These are phyloP conservation scores for Drosophila athabasca DNA, from an alignment of 1,140 invertebrate genomes.

Conservation along the genomic window DNA sequence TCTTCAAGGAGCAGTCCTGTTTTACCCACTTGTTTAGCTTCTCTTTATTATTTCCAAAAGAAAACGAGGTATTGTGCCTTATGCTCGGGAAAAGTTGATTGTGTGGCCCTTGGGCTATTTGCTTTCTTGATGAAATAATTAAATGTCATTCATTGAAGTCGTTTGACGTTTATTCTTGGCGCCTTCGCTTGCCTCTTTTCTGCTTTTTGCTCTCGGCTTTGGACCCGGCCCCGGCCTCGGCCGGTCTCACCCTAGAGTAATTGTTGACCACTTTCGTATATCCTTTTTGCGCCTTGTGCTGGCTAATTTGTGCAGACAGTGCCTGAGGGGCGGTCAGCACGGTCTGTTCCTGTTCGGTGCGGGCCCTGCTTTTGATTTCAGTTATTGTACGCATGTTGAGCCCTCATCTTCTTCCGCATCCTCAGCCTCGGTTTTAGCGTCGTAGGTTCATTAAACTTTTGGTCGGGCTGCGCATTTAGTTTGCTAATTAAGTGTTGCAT, in stretches of 20 bases:
- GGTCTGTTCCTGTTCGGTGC: slow-evolving; percentile 4
- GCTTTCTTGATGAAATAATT: slow-evolving; percentile 82
- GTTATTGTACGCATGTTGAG: slow-evolving; percentile 31
- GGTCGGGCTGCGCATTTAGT: slow-evolving; percentile 40
- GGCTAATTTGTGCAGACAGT: slow-evolving; percentile 74
- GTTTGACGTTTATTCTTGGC: slow-evolving; percentile 48
- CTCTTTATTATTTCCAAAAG: neutral
- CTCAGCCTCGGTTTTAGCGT: neutral
- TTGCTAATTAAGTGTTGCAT: slow-evolving; percentile 65
- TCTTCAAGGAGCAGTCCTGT: slow-evolving; percentile 1
- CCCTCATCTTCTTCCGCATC: slow-evolving; percentile 5
- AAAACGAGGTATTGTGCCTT: slow-evolving; percentile 46
- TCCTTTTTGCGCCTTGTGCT: slow-evolving; percentile 59
- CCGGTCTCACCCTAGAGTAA: slow-evolving; percentile 43
- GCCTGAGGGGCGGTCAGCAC: slow-evolving; percentile 32
- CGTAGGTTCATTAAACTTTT: slow-evolving; percentile 75
- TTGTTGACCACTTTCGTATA: slow-evolving; percentile 78
- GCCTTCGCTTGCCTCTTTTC: slow-evolving; percentile 12
- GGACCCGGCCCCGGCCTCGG: too few relatives aligned
- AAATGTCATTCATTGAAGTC: slow-evolving; percentile 80
- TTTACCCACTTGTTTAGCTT: neutral
- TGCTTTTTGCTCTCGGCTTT: slow-evolving; percentile 2
- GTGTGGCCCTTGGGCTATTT: slow-evolving; percentile 78
- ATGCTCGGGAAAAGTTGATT: slow-evolving; percentile 67
- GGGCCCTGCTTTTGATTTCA: slow-evolving; percentile 61